A percentile compares a stretch with the other conserved stretches of the same genome.
phyloP scores from a whole-genome alignment of 2,797 vertebrate species.

The Crypturellus tataupa region DNA sequence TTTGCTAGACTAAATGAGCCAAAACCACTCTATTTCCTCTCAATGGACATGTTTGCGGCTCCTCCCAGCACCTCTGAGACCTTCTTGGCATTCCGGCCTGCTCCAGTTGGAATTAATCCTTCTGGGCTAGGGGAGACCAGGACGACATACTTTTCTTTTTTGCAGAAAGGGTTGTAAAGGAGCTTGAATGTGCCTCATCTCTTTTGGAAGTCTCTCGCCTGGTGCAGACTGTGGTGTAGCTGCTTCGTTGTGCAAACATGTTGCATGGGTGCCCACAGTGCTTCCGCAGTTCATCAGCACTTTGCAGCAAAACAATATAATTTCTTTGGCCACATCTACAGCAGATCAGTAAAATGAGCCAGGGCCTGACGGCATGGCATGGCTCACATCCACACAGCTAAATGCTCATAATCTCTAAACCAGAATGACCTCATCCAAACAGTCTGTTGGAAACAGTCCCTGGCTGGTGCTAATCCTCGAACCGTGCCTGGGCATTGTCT shows the following conservation, averaged over 20 bases:
- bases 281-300: not conserved
- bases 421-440: conserved; percentile 44
- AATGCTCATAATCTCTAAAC: not conserved
- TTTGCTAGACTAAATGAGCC: not conserved
- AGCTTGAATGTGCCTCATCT: not conserved
- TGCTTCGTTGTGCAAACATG: rapidly evolving
- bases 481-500: conserved; percentile 49
- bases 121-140: not conserved
- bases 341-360: not conserved
- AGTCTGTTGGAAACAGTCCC: conserved; percentile 19
- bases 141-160: not conserved
- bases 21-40: not conserved
- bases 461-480: not conserved
- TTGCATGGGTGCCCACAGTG: not conserved
- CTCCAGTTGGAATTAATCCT: not conserved
- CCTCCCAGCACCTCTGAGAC: not conserved
- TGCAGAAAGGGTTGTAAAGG: not conserved
- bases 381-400: not conserved
- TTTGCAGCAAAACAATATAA: not conserved
- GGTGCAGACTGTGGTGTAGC: not conserved
- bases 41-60: not conserved
- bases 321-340: not conserved
- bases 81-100: not conserved
- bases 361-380: not conserved
- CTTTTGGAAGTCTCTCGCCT: not conserved